phyloP scores from a whole-genome alignment of 2,113 vertebrate genomes.

The Cercopithecus mona region DNA sequence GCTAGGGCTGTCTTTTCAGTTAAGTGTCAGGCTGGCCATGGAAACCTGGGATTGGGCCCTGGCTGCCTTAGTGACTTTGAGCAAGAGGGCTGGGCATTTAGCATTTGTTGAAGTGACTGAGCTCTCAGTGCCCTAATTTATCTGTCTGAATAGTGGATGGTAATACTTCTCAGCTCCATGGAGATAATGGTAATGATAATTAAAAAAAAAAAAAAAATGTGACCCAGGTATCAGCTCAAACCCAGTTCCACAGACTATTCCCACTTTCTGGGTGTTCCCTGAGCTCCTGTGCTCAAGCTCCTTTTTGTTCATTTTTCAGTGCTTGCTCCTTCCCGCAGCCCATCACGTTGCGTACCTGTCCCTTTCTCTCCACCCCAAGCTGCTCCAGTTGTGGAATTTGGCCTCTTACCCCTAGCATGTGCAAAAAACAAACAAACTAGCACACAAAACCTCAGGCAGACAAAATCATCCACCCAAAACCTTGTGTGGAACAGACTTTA shows the following conservation, averaged over 20 bases:
- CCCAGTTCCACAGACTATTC: background rate
- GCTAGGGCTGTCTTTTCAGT: background rate
- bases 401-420: background rate
- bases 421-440: background rate
- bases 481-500: background rate
- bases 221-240: background rate
- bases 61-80: background rate
- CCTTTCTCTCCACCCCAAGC: background rate
- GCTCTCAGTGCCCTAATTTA: background rate
- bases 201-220: background rate
- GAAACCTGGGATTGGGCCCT: background rate
- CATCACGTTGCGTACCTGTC: fast-evolving
- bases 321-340: background rate
- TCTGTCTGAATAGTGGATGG: background rate
- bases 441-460: background rate
- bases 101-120: background rate
- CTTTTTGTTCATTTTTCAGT: fast-evolving
- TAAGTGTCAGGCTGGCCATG: background rate
- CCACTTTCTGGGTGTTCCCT: fast-evolving
- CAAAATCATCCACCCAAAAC: background rate
- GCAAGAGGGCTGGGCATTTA: background rate
- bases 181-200: background rate
- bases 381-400: fast-evolving
- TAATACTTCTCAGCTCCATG: background rate
- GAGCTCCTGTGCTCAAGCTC: background rate